Evolutionary conservation across 2,797 vertebrate genomes (phyloP).

Genomic region (Cyprinodon diabolis): DNA sequence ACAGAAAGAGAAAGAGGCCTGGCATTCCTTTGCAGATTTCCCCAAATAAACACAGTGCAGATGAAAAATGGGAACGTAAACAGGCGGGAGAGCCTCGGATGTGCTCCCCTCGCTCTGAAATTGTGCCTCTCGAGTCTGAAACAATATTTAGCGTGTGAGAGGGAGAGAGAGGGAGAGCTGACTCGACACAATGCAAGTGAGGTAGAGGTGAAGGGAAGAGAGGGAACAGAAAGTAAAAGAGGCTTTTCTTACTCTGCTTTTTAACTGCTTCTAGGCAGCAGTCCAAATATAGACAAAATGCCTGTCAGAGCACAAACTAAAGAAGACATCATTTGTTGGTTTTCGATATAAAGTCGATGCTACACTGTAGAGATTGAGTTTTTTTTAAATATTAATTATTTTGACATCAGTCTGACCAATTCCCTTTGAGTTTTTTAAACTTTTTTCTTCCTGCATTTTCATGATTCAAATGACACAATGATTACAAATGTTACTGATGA

Average conservation of each 20-base stretch:
- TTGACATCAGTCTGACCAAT: too few relatives aligned
- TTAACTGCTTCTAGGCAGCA: conserved; percentile 31
- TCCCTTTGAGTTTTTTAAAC: too few relatives aligned
- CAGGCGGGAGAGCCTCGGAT: conserved; percentile 71
- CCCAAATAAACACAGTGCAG: conserved; percentile 78
- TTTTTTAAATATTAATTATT: too few relatives aligned
- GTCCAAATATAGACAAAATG: conserved; percentile 11
- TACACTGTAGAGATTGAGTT: too few relatives aligned
- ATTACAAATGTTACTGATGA: too few relatives aligned
- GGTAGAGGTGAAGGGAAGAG: conserved; percentile 51
- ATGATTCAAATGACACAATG: too few relatives aligned
- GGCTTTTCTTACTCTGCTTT: conserved; percentile 47
- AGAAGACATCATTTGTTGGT: neutral
- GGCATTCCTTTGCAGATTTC: conserved; percentile 74
- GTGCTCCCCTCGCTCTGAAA: conserved; percentile 71
- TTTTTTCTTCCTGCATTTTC: too few relatives aligned
- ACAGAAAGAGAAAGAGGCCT: conserved; percentile 53
- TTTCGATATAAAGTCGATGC: neutral
- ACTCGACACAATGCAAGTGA: conserved; percentile 64
- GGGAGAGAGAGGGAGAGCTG: conserved; percentile 61
- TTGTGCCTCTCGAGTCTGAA: conserved; percentile 73
- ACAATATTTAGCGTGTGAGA: conserved; percentile 74
- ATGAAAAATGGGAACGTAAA: conserved; percentile 81
- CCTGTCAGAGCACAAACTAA: conserved; percentile 9
- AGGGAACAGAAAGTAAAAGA: conserved; percentile 47